A percentile compares a stretch with the other conserved stretches of the same genome.
phyloP scores from a whole-genome alignment of 2,888 invertebrate species.

The Hirtodrosophila cameraria region DNA sequence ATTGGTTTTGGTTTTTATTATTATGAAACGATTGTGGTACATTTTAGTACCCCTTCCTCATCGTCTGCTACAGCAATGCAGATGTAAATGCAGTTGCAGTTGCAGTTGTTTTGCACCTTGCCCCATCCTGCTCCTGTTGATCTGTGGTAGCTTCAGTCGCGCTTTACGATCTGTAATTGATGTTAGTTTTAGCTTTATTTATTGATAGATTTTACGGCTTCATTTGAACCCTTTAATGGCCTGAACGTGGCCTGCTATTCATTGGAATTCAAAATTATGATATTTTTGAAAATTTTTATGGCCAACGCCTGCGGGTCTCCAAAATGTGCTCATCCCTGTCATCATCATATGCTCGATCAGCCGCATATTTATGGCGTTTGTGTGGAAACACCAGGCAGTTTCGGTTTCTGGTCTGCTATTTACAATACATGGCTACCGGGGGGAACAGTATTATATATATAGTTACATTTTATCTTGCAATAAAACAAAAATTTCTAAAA shows the following conservation, averaged over 20 bases:
- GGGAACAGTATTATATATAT: background rate
- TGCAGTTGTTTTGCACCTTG: conserved; percentile 42
- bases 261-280: conserved; percentile 73
- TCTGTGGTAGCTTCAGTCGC: conserved; percentile 16
- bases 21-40: conserved; percentile 68
- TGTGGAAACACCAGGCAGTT: conserved; percentile 44
- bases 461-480: no score
- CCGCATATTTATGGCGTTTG: conserved; percentile 68
- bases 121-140: background rate
- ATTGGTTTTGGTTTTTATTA: conserved; percentile 61
- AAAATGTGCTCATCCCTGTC: conserved; percentile 51
- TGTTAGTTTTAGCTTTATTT: conserved; percentile 82
- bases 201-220: conserved; percentile 75
- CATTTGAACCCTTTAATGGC: conserved; percentile 80
- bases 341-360: conserved; percentile 39
- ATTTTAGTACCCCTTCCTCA: conserved; percentile 37
- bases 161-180: conserved; percentile 81
- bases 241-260: conserved; percentile 55
- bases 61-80: conserved; percentile 5
- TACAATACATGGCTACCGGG: no score
- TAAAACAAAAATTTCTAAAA: no score
- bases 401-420: background rate
- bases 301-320: conserved; percentile 45
- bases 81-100: conserved; percentile 19
- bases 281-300: conserved; percentile 77